Evolutionary conservation across 2,888 invertebrate genomes (phyloP).

Genomic region (Cybosia mesomella): DNA sequence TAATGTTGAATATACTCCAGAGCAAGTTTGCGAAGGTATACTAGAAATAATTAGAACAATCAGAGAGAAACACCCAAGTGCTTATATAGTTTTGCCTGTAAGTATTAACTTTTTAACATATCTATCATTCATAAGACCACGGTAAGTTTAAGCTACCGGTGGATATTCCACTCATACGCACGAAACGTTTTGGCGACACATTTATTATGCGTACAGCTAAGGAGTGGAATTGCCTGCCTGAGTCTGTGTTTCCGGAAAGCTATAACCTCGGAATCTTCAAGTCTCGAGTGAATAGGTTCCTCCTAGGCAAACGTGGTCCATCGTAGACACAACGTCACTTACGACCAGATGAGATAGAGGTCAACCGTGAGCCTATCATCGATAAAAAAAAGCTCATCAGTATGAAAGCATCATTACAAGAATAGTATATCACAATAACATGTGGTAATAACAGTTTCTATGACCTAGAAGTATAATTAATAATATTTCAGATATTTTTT

Average conservation of each 20-base stretch:
- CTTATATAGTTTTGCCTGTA: conserved; percentile 95
- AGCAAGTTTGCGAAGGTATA: conserved; percentile 94
- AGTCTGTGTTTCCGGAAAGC: no score
- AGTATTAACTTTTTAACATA: conserved; percentile 66
- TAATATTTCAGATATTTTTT: background rate
- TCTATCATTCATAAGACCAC: background rate
- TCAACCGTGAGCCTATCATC: no score
- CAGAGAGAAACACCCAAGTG: conserved; percentile 91
- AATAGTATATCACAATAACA: conserved; percentile 8
- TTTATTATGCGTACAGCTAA: no score
- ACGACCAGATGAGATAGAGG: no score
- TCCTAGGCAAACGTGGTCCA: no score
- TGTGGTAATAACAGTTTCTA: background rate
- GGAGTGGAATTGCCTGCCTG: no score
- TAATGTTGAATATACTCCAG: conserved; percentile 93
- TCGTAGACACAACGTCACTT: no score
- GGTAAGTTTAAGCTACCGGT: background rate
- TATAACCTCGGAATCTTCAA: no score
- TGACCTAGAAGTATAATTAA: background rate
- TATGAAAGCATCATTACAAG: background rate
- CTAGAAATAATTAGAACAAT: conserved; percentile 91
- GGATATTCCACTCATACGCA: no score
- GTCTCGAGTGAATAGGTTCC: no score
- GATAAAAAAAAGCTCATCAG: no score
- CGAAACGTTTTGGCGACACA: no score